Evolutionary conservation across 2,113 vertebrate species (phyloP).

Genomic region (Megalops atlanticus): DNA sequence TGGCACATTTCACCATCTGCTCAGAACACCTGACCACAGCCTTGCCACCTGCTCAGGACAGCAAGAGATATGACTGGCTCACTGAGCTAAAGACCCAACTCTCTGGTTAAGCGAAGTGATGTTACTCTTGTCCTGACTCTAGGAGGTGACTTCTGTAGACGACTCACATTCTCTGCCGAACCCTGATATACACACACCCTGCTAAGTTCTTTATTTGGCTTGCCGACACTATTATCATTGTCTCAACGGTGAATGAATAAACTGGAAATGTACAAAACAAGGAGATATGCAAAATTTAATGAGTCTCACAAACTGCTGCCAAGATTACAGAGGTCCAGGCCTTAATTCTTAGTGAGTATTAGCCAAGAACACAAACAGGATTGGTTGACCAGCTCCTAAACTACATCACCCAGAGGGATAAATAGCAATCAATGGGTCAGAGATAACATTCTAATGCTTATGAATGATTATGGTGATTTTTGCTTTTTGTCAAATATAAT

Average conservation of each 20-base stretch:
- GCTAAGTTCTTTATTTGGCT: no score
- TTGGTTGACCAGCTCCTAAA: not conserved
- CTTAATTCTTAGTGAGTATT: not conserved
- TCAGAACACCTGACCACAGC: no score
- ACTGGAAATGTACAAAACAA: not conserved
- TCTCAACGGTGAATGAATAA: not conserved
- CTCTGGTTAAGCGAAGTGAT: not conserved
- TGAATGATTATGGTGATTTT: not conserved
- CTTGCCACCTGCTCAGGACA: no score
- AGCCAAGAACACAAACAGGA: not conserved
- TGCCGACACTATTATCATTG: not conserved
- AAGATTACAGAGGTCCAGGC: not conserved
- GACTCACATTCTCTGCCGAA: no score
- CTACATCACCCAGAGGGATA: not conserved
- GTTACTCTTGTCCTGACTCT: not conserved
- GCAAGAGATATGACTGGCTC: not conserved
- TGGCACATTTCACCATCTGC: no score
- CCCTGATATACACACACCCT: no score
- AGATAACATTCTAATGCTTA: not conserved
- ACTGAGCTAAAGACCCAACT: not conserved
- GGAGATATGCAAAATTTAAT: not conserved
- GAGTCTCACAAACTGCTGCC: not conserved
- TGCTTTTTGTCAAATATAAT: not conserved
- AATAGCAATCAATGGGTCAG: not conserved
- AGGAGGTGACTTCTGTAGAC: not conserved